Percentiles rank a stretch among this genome's conserved stretches.
phyloP scores from a whole-genome alignment of 2,797 vertebrate species.

The Brachymystax lenok region DNA sequence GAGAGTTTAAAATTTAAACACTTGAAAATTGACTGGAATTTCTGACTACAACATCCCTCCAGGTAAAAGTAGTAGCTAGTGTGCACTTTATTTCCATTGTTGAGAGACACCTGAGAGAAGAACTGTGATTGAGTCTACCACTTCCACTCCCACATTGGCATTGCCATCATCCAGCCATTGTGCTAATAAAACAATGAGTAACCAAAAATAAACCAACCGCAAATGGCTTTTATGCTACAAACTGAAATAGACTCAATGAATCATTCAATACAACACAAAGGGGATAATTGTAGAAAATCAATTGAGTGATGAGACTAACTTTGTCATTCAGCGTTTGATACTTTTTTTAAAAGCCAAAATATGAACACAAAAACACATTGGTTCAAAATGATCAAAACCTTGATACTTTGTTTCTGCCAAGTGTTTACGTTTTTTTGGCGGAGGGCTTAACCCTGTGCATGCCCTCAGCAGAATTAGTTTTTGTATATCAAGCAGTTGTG shows the following conservation, averaged over 20 bases:
- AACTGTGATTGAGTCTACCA: not conserved
- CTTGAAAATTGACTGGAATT: constrained; percentile 71
- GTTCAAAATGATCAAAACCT: not conserved
- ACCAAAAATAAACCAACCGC: not conserved
- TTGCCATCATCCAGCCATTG: not conserved
- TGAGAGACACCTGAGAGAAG: not conserved
- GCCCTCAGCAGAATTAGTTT: not conserved
- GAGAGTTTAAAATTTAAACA: constrained; percentile 79
- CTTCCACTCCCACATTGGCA: not conserved
- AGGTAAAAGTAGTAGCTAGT: constrained; percentile 1
- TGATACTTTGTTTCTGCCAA: not conserved
- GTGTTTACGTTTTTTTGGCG: not conserved
- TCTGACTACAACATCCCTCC: constrained; percentile 49
- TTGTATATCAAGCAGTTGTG: not conserved
- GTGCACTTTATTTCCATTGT: not conserved
- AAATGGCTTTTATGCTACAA: not conserved
- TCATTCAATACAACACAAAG: not conserved
- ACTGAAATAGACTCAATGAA: not conserved
- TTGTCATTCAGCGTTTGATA: not conserved
- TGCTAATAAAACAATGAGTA: not conserved
- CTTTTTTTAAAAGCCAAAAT: not conserved
- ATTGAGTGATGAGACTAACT: not conserved
- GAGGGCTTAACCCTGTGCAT: not conserved
- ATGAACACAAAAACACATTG: not conserved
- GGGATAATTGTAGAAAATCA: not conserved